A percentile compares a stretch with the other conserved stretches of the same genome.
Evolutionary conservation across 2,113 vertebrate species (phyloP).

Genomic region (Sminthopsis crassicaudata): DNA sequence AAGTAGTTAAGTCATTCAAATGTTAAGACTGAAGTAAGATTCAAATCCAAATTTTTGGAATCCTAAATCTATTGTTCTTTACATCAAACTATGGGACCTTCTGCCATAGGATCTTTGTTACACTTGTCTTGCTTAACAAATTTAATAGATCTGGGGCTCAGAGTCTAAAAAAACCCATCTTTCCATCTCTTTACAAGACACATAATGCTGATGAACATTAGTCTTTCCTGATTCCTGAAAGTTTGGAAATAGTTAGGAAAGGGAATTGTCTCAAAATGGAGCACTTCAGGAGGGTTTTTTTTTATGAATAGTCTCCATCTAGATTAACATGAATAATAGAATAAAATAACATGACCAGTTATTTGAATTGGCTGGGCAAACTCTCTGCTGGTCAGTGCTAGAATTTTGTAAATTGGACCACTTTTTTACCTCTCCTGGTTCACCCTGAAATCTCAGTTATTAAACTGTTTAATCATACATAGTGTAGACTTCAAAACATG

Average conservation of each 20-base stretch:
- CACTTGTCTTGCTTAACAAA: not conserved
- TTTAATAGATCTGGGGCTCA: not conserved
- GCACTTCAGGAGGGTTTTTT: not conserved
- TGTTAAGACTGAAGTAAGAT: not conserved
- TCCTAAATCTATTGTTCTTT: not conserved
- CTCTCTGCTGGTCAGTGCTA: not conserved
- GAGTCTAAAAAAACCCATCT: not conserved
- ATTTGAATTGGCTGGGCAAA: not conserved
- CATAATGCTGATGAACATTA: not conserved
- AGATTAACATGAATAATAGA: not conserved
- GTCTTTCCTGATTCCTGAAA: not conserved
- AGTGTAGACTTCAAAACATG: too few relatives aligned
- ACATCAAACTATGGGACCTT: not conserved
- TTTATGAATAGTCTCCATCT: not conserved
- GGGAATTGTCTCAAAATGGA: not conserved
- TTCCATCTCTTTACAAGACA: not conserved
- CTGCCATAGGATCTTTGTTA: not conserved
- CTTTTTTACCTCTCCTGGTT: not conserved
- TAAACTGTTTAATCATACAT: not conserved
- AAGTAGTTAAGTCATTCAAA: conserved; percentile 13
- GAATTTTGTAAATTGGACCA: not conserved
- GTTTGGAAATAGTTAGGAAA: not conserved
- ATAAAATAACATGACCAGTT: not conserved
- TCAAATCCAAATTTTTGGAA: not conserved
- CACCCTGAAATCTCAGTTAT: not conserved